Evolutionary conservation across 2,113 vertebrate genomes (phyloP).

Genomic region (Peromyscus californicus): DNA sequence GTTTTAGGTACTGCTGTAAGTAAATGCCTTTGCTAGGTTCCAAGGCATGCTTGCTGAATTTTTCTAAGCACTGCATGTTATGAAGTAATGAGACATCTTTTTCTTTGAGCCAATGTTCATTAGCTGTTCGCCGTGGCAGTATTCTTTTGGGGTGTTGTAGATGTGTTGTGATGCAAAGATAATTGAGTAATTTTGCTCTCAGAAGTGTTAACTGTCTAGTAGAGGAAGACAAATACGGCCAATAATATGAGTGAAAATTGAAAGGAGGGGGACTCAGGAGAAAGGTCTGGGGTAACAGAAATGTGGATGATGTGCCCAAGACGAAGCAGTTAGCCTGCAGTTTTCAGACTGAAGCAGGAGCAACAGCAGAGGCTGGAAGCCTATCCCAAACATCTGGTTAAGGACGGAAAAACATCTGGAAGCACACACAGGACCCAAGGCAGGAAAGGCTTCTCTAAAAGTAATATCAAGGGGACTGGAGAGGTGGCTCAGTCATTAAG

Average conservation of each 20-base stretch:
- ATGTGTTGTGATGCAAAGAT: not conserved
- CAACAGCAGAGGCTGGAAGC: no score
- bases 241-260: not conserved
- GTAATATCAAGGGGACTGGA: no score
- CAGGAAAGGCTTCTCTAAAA: not conserved
- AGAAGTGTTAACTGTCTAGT: not conserved
- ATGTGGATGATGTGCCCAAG: not conserved
- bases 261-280: not conserved
- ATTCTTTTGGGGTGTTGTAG: not conserved
- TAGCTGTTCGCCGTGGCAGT: not conserved
- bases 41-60: not conserved
- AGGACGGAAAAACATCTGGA: not conserved
- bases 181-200: not conserved
- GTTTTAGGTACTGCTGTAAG: not conserved
- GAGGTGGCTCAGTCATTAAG: no score
- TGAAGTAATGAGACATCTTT: conserved; percentile 49
- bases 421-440: not conserved
- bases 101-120: conserved; percentile 40
- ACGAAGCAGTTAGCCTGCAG: not conserved
- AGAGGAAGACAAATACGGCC: not conserved
- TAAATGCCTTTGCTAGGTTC: not conserved
- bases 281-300: not conserved
- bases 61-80: conserved; percentile 47
- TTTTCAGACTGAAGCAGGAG: not conserved
- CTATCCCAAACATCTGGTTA: no score